Base-by-base conservation (phyloP, 2,888 invertebrate genomes). In the Congeria kusceri region DNA sequence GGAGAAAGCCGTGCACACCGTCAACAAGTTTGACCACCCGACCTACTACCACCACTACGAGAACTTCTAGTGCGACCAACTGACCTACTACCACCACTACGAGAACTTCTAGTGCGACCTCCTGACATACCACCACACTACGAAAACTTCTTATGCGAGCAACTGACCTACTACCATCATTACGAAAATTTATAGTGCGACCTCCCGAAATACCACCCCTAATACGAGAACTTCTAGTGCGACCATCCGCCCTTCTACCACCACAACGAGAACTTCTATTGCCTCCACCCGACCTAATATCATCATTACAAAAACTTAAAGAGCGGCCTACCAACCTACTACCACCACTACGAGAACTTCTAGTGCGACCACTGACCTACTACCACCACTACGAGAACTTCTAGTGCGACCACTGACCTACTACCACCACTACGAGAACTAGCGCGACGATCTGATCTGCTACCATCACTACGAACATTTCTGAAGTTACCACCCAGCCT, bases 311-410 rank as follows among this genome's bases (percentile, higher is more conserved):
- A 98, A 93, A 98, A 99, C 77, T 99, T 99, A 94, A 96, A 97
- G 92, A 97, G 97, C 56, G 89, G 91, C 46, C 77, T 96, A 96
- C 90, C 95, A 97, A 89, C 98, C 94, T 99, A 98, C 94, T 97
- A 98, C 91, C 98, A 99, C 93, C 98, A 98, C 94, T 99, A 98
- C 94, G 99, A 99, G 94, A 99, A 99, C 94, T 99, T 99, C 93
- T 95, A 94, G 67, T 20, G 20, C 7, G 23, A 46, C 4, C 20
- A 23, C 29, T 20, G 20, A 49, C 49, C 4, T 49, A 49, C 49
- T 20, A 15, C 49, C 4, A 20, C 20, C 20, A 49, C 49, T 49
- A 49, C 1, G 53, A 53, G 53, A 53, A 53, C 25, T 20, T 53
- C 9, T 53, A 53, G 7, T 20, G 20, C 1, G 53, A 92, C 44